phyloP scores from a whole-genome alignment of 2,888 invertebrate species.

The Tanytarsus gracilentus region DNA sequence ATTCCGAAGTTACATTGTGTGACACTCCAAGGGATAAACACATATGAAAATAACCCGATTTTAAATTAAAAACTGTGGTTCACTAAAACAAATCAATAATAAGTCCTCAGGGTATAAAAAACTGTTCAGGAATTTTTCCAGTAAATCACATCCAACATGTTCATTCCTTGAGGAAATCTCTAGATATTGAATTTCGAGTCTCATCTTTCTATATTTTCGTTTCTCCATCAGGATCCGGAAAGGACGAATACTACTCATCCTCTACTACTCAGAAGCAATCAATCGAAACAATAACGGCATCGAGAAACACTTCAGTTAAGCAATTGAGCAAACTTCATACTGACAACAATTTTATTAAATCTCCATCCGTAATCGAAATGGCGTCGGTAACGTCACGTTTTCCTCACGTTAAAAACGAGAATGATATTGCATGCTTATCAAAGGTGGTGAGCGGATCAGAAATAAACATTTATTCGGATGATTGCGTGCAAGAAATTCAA shows the following conservation, averaged over 20 bases:
- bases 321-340: neutral
- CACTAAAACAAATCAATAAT: too few relatives aligned
- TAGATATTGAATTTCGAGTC: neutral
- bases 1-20: too few relatives aligned
- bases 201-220: neutral
- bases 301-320: constrained; percentile 18
- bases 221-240: constrained; percentile 13
- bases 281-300: constrained; percentile 16
- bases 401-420: neutral
- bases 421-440: neutral
- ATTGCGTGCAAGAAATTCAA: constrained; percentile 8
- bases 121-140: too few relatives aligned
- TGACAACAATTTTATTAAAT: neutral
- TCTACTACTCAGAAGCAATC: constrained; percentile 26
- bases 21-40: too few relatives aligned
- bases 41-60: too few relatives aligned
- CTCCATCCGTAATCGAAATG: neutral
- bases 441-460: neutral
- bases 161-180: neutral
- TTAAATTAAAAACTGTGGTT: too few relatives aligned
- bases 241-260: constrained; percentile 19
- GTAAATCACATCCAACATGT: too few relatives aligned
- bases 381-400: neutral
- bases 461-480: constrained; percentile 12
- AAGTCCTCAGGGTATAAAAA: too few relatives aligned